Percentiles rank a stretch among this genome's conserved stretches.
Evolutionary conservation across 2,113 vertebrate genomes (phyloP).

Genomic region (Melozone crissalis): DNA sequence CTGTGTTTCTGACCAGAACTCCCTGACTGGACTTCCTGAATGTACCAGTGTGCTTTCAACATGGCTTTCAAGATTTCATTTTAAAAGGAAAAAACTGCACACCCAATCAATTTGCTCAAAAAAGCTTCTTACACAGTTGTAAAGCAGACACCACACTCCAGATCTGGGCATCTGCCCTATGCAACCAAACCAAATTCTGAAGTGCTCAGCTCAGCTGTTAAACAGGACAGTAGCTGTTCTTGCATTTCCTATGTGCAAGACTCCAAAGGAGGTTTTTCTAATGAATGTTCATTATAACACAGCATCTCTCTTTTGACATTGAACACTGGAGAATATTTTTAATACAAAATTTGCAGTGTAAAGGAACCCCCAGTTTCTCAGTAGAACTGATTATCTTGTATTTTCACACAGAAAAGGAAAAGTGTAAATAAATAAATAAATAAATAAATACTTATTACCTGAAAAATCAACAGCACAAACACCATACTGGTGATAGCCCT

Average conservation of each 20-base stretch:
- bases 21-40: not conserved
- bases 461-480: slow-evolving; percentile 96
- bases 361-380: not conserved
- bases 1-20: not conserved
- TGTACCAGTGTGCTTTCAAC: not conserved
- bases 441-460: slow-evolving; percentile 80
- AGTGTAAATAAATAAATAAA: not conserved
- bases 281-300: not conserved
- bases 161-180: not conserved
- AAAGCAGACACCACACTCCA: not conserved
- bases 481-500: slow-evolving; percentile 93
- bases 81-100: not conserved
- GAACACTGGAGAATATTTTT: not conserved
- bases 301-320: not conserved
- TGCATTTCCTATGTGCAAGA: not conserved
- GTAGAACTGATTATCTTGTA: not conserved
- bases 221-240: not conserved
- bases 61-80: not conserved
- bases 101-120: not conserved
- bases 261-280: not conserved
- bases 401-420: not conserved
- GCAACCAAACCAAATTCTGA: not conserved
- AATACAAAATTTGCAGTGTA: not conserved
- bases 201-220: not conserved
- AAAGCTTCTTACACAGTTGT: not conserved